These are phyloP conservation scores for Corella eumyota DNA, from an alignment of 23 tunicate species.

Conservation along the genomic window DNA sequence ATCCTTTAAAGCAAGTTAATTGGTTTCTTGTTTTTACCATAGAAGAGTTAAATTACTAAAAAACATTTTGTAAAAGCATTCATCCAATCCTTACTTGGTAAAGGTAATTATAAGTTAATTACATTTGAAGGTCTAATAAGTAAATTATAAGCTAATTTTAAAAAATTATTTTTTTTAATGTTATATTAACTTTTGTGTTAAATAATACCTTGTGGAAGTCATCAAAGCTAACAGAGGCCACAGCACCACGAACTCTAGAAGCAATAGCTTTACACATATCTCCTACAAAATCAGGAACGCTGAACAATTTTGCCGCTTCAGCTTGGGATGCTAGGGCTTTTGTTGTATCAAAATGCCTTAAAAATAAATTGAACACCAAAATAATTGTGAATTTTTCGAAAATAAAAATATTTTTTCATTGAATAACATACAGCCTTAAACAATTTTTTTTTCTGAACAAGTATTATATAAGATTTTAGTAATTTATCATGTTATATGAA, in stretches of 20 bases:
- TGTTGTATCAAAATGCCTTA: conserved; percentile 66
- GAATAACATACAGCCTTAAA: too few relatives aligned
- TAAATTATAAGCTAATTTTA: not conserved
- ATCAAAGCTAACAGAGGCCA: conserved; percentile 90
- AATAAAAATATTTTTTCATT: too few relatives aligned
- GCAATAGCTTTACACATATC: conserved; percentile 97
- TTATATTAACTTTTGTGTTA: not conserved
- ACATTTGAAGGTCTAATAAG: too few relatives aligned
- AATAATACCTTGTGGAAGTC: conserved; percentile 95
- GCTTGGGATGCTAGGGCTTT: conserved; percentile 39
- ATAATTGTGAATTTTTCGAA: not conserved
- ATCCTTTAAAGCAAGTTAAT: too few relatives aligned
- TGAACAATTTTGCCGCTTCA: conserved; percentile 78
- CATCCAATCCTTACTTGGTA: too few relatives aligned
- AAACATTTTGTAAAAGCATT: too few relatives aligned
- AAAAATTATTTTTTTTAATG: not conserved
- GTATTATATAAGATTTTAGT: too few relatives aligned
- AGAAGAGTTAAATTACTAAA: too few relatives aligned
- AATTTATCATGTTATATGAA: too few relatives aligned
- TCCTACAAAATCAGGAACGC: conserved; percentile 97
- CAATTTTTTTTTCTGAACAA: too few relatives aligned
- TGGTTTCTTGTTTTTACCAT: too few relatives aligned
- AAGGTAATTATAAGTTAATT: too few relatives aligned
- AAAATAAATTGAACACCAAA: not conserved
- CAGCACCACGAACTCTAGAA: conserved; percentile 90